These are phyloP conservation scores for Girardinus metallicus DNA, from an alignment of 2,797 vertebrate genomes.

Conservation along the genomic window DNA sequence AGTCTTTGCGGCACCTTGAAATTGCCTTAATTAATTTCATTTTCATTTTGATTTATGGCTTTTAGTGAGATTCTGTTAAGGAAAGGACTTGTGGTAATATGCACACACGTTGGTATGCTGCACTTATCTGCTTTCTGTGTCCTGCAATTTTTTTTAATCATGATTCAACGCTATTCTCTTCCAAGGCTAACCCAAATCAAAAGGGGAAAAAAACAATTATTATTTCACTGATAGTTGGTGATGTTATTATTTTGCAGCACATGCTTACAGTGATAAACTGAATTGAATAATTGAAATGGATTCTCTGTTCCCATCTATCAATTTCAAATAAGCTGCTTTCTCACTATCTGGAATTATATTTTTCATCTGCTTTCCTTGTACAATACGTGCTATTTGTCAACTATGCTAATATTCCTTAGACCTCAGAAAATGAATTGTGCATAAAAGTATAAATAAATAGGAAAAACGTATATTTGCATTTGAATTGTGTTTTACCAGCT, in stretches of 20 bases:
- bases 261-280: slow-evolving; percentile 58
- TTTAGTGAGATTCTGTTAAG: slow-evolving; percentile 80
- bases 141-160: slow-evolving; percentile 46
- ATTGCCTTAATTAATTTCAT: slow-evolving; percentile 63
- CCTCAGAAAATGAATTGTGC: slow-evolving; percentile 7
- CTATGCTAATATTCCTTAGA: slow-evolving; percentile 14
- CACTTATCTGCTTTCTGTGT: slow-evolving; percentile 39
- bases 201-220: slow-evolving; percentile 34
- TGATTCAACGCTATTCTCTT: slow-evolving; percentile 30
- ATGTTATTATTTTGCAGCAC: slow-evolving; percentile 57
- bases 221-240: slow-evolving; percentile 56
- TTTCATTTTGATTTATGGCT: slow-evolving; percentile 89
- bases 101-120: slow-evolving; percentile 48
- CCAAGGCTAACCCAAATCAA: slow-evolving; percentile 29
- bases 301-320: slow-evolving; percentile 29
- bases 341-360: slow-evolving; percentile 16
- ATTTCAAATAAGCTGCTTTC: slow-evolving; percentile 41
- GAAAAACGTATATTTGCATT: slow-evolving; percentile 10
- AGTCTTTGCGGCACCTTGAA: slow-evolving; percentile 80
- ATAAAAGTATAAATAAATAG: neutral
- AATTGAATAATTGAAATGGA: slow-evolving; percentile 59
- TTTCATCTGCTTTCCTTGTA: slow-evolving; percentile 8
- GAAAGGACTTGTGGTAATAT: slow-evolving; percentile 82
- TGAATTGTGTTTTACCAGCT: slow-evolving; percentile 1
- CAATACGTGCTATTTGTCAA: slow-evolving; percentile 30